Base-by-base conservation (phyloP, 2,888 invertebrate genomes). In the Autographa pulchrina region DNA sequence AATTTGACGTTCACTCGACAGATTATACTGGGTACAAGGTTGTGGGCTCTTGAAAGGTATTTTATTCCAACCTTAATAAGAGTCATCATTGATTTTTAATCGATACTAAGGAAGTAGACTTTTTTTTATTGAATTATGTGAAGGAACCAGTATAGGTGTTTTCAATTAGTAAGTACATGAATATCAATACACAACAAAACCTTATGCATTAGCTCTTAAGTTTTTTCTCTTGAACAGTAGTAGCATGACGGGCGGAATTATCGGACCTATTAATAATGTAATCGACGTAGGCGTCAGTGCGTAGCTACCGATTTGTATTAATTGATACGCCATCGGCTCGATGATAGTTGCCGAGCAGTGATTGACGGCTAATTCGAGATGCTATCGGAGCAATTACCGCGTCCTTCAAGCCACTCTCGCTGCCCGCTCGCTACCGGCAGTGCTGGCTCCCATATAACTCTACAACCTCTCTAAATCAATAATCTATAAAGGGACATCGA, bases 301-400 rank as follows among this genome's bases (percentile, higher is more conserved):
- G 85, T 85, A 83, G 94, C 94, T 95, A 94, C 95, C 91, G 94
- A 94, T 95, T 93, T 90, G 90, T 90, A 92, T 92, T 95, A 95
- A 96, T 95, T 95, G 94, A 95, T 94, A 92, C 86, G 88, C 90
- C 89, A 85, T 87, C 89, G 87, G 85, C 84, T 84, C 90, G 92
- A 92, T 94, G 94, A 94, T 93, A 92, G 93, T 92, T 91, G 89
- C 86, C 88, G 84, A 86, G 81, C 85, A 88, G 90, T 92, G 95
- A 95, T 94, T 94, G 95, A 95, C 93, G 94, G 92, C 91, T 93
- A 90, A 93, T 93, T 92, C 90, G 89, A 93, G 94, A 95, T 95
- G 92, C 91, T 95, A 95, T 95, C 95, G 88, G 86, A 80, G 91
- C 94, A 92, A 93, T 94, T 93, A 93, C 92, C 85, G 83, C 86